Evolutionary conservation across 2,888 invertebrate genomes (phyloP).

Genomic region (Morpho deidamia): DNA sequence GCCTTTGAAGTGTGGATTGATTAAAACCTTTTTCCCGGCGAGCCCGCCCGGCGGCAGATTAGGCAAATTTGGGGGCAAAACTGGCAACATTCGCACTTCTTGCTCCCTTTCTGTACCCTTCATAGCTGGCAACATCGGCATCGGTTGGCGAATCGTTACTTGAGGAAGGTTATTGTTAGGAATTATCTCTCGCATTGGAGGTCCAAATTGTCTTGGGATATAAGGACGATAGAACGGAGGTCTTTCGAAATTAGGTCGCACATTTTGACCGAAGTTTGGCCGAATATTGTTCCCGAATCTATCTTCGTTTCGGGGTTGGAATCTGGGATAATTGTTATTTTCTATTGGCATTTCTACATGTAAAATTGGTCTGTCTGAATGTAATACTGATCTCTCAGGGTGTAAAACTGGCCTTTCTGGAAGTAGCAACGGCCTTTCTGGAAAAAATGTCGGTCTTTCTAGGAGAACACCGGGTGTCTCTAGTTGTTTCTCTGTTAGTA

Average conservation of each 20-base stretch:
- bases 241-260: slow-evolving; percentile 42
- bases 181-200: slow-evolving; percentile 42
- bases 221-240: slow-evolving; percentile 40
- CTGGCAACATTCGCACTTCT: slow-evolving; percentile 64
- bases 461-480: slow-evolving; percentile 2
- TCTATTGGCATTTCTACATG: slow-evolving; percentile 8
- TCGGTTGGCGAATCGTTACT: slow-evolving; percentile 51
- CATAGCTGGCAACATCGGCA: slow-evolving; percentile 24
- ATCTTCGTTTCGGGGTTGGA: slow-evolving; percentile 30
- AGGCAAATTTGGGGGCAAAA: slow-evolving; percentile 42
- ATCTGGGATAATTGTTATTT: slow-evolving; percentile 31
- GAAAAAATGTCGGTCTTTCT: slow-evolving; percentile 26
- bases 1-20: slow-evolving; percentile 83
- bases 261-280: slow-evolving; percentile 27
- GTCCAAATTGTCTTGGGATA: slow-evolving; percentile 39
- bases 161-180: slow-evolving; percentile 52
- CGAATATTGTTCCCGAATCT: slow-evolving; percentile 29
- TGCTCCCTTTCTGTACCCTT: slow-evolving; percentile 46
- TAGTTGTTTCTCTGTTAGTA: slow-evolving; percentile 22
- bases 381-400: slow-evolving; percentile 16
- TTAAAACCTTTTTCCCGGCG: slow-evolving; percentile 80
- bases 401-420: slow-evolving; percentile 6
- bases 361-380: slow-evolving; percentile 23
- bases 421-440: slow-evolving; percentile 25
- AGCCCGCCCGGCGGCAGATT: slow-evolving; percentile 53